These are phyloP conservation scores for Chelon auratus DNA, from an alignment of 2,797 vertebrate genomes.

Conservation along the genomic window DNA sequence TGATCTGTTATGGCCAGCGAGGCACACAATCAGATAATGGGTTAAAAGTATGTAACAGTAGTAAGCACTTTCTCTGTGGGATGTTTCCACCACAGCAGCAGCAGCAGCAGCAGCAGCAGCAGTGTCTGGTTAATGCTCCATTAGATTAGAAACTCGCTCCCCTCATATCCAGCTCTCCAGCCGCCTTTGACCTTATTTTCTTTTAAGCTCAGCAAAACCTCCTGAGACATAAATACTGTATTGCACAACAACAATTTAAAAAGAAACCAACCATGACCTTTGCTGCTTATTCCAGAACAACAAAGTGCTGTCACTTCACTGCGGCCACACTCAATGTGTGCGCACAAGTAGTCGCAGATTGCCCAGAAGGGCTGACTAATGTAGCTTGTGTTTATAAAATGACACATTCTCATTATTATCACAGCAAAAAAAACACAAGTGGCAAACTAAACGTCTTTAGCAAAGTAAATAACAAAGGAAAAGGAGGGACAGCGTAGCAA, in stretches of 20 bases:
- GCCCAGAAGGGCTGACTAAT: not conserved
- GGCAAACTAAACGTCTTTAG: constrained; percentile 16
- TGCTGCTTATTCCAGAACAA: constrained; percentile 5
- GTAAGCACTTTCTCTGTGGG: not conserved
- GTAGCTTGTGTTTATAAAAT: constrained; percentile 4
- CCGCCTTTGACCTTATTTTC: constrained; percentile 25
- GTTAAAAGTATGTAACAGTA: not conserved
- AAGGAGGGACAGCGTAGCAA: constrained; percentile 43
- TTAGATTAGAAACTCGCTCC: constrained; percentile 11
- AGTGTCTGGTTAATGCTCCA: not conserved
- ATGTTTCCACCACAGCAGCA: not conserved
- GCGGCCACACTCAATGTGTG: not conserved
- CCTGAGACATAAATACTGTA: constrained; percentile 13
- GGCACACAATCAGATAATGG: constrained; percentile 7
- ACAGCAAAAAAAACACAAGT: constrained; percentile 23
- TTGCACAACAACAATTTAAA: constrained; percentile 9
- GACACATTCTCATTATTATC: constrained; percentile 1
- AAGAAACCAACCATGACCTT: not conserved
- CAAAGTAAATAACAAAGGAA: constrained; percentile 51
- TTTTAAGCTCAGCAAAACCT: not conserved
- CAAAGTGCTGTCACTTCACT: constrained; percentile 12
- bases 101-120: not conserved
- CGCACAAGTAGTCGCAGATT: not conserved
- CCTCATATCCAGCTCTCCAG: constrained; percentile 4
- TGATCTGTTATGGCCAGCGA: not conserved